Evolutionary conservation across 2,888 invertebrate species (phyloP).

Genomic region (Kryphioiulus occultus): DNA sequence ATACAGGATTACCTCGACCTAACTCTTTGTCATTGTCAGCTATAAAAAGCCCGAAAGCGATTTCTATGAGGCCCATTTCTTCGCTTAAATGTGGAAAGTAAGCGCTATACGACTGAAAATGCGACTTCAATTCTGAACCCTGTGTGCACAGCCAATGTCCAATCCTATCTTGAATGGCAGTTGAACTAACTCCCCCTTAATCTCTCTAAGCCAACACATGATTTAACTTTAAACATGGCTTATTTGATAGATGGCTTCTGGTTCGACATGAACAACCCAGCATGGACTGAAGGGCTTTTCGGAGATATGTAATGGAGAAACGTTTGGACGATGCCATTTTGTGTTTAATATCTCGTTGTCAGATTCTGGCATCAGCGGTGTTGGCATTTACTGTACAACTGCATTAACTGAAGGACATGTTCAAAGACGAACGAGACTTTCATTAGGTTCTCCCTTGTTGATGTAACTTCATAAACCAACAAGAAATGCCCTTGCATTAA

Average conservation of each 20-base stretch:
- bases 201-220: conserved; percentile 21
- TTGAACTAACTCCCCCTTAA: conserved; percentile 35
- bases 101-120: background rate
- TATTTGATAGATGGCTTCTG: conserved; percentile 20
- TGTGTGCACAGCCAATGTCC: background rate
- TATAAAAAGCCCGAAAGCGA: background rate
- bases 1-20: background rate
- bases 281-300: background rate
- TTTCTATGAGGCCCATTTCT: conserved; percentile 14
- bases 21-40: conserved; percentile 30
- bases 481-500: background rate
- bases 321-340: conserved; percentile 14
- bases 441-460: background rate
- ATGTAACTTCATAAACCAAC: background rate
- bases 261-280: background rate
- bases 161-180: conserved; percentile 35
- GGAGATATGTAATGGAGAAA: conserved; percentile 10
- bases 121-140: background rate
- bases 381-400: background rate
- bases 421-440: background rate
- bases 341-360: background rate
- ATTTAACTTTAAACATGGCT: conserved; percentile 35
- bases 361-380: background rate
- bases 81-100: background rate
- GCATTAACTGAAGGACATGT: background rate